Evolutionary conservation across 2,888 invertebrate species (phyloP).

Genomic region (Amphipyra berbera): DNA sequence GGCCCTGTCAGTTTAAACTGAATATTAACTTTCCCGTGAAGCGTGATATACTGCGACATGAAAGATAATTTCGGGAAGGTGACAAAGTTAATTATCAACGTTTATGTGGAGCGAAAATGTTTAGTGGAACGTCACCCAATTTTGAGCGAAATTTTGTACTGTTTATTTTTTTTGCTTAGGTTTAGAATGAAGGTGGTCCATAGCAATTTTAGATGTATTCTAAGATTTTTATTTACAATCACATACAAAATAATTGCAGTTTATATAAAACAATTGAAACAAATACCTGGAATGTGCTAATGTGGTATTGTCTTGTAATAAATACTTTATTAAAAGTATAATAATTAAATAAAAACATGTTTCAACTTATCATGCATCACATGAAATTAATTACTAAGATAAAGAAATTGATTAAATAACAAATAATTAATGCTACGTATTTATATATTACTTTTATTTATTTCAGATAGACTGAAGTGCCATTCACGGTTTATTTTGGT

Average conservation of each 20-base stretch:
- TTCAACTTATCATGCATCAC: neutral
- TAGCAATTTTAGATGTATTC: neutral
- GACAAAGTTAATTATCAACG: slow-evolving; percentile 53
- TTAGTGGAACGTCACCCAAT: slow-evolving; percentile 24
- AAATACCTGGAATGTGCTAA: too few relatives aligned
- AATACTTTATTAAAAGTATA: too few relatives aligned
- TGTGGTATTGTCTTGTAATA: too few relatives aligned
- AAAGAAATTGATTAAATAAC: neutral
- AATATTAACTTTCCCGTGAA: slow-evolving; percentile 56
- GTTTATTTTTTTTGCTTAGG: too few relatives aligned
- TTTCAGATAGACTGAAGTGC: slow-evolving; percentile 41
- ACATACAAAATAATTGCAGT: too few relatives aligned
- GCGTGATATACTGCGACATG: slow-evolving; percentile 49
- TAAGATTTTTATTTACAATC: too few relatives aligned
- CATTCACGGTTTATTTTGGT: slow-evolving; percentile 26
- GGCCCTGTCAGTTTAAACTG: slow-evolving; percentile 50
- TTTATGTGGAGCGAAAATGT: slow-evolving; percentile 49
- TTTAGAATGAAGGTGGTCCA: neutral
- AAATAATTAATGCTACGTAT: neutral
- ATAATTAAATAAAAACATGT: too few relatives aligned
- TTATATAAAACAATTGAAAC: too few relatives aligned
- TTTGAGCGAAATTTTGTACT: slow-evolving; percentile 10
- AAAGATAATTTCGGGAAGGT: slow-evolving; percentile 55
- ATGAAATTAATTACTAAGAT: neutral
- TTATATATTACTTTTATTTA: slow-evolving; percentile 31